These are phyloP conservation scores for Dromas ardeola DNA, from an alignment of 2,113 vertebrate genomes.

Conservation along the genomic window DNA sequence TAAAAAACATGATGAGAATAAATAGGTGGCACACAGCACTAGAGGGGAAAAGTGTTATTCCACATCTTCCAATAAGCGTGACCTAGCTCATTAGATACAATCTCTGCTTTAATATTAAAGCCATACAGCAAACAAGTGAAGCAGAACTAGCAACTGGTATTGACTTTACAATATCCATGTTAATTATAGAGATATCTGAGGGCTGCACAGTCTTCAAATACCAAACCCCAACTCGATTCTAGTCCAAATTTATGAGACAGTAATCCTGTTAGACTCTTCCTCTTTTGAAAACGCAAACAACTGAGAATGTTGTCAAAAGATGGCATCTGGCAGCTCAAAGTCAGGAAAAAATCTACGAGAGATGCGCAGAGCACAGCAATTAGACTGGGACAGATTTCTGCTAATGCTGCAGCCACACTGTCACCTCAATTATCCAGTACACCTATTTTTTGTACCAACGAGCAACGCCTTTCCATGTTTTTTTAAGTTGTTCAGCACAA, in stretches of 20 bases:
- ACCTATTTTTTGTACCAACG: neutral
- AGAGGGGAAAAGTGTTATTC: neutral
- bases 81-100: constrained; percentile 32
- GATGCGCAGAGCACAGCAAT: neutral
- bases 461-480: neutral
- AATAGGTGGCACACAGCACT: neutral
- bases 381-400: neutral
- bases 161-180: neutral
- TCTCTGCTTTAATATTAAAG: constrained; percentile 27
- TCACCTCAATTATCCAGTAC: neutral
- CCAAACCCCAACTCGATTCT: neutral
- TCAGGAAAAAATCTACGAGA: neutral
- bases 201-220: neutral
- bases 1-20: constrained; percentile 26
- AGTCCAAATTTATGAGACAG: neutral
- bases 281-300: neutral
- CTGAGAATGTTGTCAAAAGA: neutral
- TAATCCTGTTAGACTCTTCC: neutral
- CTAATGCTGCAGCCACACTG: neutral
- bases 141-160: neutral
- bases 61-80: neutral
- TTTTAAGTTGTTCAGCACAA: neutral
- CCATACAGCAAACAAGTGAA: constrained; percentile 22
- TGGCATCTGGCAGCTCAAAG: neutral
- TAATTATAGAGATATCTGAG: neutral